Percentiles rank a stretch among this genome's conserved stretches.
phyloP scores from a whole-genome alignment of 2,888 invertebrate genomes.

The Geotrupes spiniger region DNA sequence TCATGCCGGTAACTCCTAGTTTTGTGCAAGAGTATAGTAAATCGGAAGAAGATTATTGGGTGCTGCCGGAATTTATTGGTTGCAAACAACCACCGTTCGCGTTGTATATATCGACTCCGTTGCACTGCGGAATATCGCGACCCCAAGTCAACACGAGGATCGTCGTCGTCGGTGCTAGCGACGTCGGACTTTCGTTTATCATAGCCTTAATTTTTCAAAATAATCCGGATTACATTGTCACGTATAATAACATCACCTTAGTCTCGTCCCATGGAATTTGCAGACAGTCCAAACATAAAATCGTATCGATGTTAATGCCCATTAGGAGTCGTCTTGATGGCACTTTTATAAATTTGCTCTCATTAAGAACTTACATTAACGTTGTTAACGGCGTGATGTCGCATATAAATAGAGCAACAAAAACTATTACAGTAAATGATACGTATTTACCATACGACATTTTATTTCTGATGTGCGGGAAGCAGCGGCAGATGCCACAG shows the following conservation, averaged over 20 bases:
- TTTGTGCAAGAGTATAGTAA: conserved; percentile 9
- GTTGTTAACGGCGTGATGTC: conserved; percentile 57
- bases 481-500: conserved; percentile 53
- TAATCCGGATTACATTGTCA: conserved; percentile 47
- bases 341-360: conserved; percentile 6
- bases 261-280: conserved; percentile 64
- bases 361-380: conserved; percentile 55
- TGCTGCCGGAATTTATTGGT: conserved; percentile 8
- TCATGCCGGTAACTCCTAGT: conserved; percentile 13
- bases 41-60: conserved; percentile 9
- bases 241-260: conserved; percentile 68
- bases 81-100: conserved; percentile 8
- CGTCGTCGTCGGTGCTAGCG: conserved; percentile 65
- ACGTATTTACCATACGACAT: conserved; percentile 48
- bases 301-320: conserved; percentile 53
- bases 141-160: conserved; percentile 58
- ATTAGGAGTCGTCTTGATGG: conserved; percentile 45
- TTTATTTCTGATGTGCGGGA: conserved; percentile 51
- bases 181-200: conserved; percentile 61
- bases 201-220: conserved; percentile 60
- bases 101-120: conserved; percentile 14
- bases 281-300: conserved; percentile 40
- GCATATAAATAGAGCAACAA: conserved; percentile 57
- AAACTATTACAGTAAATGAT: conserved; percentile 53
- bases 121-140: conserved; percentile 14